These are phyloP conservation scores for Okamejei kenojei DNA, from an alignment of 2,797 vertebrate species.

Conservation along the genomic window DNA sequence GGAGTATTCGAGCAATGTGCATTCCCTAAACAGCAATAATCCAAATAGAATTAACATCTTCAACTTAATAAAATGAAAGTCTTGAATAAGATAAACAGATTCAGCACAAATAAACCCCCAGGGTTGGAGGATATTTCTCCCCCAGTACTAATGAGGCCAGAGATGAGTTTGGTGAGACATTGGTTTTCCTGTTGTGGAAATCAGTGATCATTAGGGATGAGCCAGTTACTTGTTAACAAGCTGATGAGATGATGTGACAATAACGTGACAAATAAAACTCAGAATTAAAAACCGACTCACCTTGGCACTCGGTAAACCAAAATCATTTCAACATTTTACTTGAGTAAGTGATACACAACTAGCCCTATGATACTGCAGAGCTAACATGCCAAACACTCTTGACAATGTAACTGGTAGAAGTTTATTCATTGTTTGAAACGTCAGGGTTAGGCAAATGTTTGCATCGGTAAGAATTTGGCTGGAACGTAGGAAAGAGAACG, in stretches of 20 bases:
- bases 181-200: neutral
- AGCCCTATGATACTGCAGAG: neutral
- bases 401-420: neutral
- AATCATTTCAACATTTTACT: neutral
- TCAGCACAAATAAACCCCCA: neutral
- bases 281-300: neutral
- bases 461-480: neutral
- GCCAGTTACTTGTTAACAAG: neutral
- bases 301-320: neutral
- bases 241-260: neutral
- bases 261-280: neutral
- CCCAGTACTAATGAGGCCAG: neutral
- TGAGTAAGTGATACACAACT: neutral
- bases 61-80: constrained; percentile 4
- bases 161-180: neutral
- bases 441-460: neutral
- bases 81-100: neutral
- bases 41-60: neutral
- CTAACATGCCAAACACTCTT: neutral
- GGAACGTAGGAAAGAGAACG: neutral
- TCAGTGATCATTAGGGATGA: neutral
- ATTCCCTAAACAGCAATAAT: neutral
- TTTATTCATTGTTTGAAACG: neutral
- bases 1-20: neutral
- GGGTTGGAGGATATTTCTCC: neutral